Conservation (phyloP, 2,113 vertebrate genomes). For the Oryzias celebensis region DNA sequence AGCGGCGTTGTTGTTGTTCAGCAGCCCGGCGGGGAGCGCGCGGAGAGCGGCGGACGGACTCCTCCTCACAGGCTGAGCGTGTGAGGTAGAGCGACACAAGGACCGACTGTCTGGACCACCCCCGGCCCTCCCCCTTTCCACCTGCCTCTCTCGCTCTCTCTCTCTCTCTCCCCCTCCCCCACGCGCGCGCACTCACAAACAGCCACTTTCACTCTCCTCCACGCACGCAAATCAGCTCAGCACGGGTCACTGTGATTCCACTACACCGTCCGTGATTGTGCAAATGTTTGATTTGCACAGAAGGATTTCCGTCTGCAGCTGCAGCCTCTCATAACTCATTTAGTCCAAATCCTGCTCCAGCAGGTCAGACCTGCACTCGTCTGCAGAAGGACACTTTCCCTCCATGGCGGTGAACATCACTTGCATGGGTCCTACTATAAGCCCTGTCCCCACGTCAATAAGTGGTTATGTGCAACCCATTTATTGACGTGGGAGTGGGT, state of each 20-base stretch:
- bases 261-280: background rate
- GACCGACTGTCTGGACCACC: slow-evolving; percentile 76
- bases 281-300: slow-evolving; percentile 24
- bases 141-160: slow-evolving; percentile 38
- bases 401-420: too few species aligned
- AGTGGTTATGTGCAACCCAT: slow-evolving; percentile 12
- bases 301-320: background rate
- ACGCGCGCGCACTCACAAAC: slow-evolving; percentile 10
- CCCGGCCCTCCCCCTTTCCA: slow-evolving; percentile 62
- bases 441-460: slow-evolving; percentile 4
- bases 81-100: slow-evolving; percentile 64
- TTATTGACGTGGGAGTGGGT: slow-evolving; percentile 24
- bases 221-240: slow-evolving; percentile 11
- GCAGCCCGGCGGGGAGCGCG: slow-evolving; percentile 19
- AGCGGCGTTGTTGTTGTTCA: slow-evolving; percentile 12
- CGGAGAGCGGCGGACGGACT: slow-evolving; percentile 27
- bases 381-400: background rate
- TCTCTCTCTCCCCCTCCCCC: slow-evolving; percentile 19
- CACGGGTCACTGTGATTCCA: slow-evolving; percentile 16
- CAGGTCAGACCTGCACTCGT: too few species aligned
- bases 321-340: background rate
- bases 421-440: background rate
- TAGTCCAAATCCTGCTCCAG: background rate
- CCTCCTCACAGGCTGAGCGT: slow-evolving; percentile 58
- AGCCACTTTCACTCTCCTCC: slow-evolving; percentile 2